Percentiles rank a stretch among this genome's conserved stretches.
Conservation (phyloP, 2,888 invertebrate genomes). For the Carpatolechia fugitivella region DNA sequence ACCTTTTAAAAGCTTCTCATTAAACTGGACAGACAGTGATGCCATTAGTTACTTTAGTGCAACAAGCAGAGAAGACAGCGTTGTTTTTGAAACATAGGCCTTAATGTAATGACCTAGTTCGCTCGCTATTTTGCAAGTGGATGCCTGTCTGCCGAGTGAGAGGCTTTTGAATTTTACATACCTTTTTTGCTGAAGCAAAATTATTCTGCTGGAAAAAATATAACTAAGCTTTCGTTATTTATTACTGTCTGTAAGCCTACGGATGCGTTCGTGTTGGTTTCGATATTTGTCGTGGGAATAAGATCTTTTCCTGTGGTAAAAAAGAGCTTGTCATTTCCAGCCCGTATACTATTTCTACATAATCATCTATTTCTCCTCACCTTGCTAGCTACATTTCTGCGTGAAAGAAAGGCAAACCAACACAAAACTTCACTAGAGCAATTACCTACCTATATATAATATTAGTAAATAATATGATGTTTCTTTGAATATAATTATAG, state of each 20-base stretch:
- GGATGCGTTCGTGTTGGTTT: too few species aligned
- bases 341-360: too few species aligned
- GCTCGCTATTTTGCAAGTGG: conserved; percentile 6
- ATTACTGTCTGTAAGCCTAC: too few species aligned
- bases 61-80: not conserved
- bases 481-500: not conserved
- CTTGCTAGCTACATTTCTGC: too few species aligned
- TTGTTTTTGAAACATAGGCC: conserved; percentile 2
- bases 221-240: not conserved
- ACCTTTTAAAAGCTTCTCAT: conserved; percentile 4
- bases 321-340: too few species aligned
- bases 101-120: conserved; percentile 8
- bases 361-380: too few species aligned
- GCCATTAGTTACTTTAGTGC: conserved; percentile 5
- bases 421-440: too few species aligned
- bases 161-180: not conserved
- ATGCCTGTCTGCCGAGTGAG: not conserved
- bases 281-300: too few species aligned
- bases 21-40: conserved; percentile 2
- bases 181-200: not conserved
- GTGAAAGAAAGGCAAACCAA: too few species aligned
- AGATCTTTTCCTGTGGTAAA: too few species aligned
- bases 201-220: not conserved
- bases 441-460: too few species aligned
- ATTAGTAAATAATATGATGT: too few species aligned